Evolutionary conservation across 2,888 invertebrate genomes (phyloP).

Genomic region (Teleiodes luculella): DNA sequence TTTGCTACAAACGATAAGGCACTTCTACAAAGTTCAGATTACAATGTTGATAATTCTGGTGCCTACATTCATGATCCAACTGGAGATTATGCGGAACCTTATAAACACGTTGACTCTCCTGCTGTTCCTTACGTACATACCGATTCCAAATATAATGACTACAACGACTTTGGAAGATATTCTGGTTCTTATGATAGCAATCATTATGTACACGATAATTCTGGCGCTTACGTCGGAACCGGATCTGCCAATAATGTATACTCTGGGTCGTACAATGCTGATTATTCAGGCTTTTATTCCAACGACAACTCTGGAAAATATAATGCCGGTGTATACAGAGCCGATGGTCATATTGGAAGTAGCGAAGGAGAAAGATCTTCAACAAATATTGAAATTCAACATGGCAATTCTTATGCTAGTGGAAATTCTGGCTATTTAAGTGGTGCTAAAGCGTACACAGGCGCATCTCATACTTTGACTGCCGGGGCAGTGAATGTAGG

Average conservation of each 20-base stretch:
- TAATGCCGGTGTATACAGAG: constrained; percentile 50
- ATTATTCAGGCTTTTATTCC: constrained; percentile 45
- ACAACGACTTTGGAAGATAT: constrained; percentile 46
- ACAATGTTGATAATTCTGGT: constrained; percentile 59
- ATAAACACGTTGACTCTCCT: constrained; percentile 58
- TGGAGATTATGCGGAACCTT: constrained; percentile 66
- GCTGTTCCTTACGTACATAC: constrained; percentile 58
- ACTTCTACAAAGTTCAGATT: constrained; percentile 35
- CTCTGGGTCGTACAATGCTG: constrained; percentile 36
- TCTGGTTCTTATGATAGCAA: constrained; percentile 34
- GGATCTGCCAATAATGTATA: constrained; percentile 28
- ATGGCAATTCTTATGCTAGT: constrained; percentile 45
- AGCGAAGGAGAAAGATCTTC: constrained; percentile 27
- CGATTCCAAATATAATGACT: constrained; percentile 44
- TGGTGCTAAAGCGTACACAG: constrained; percentile 52
- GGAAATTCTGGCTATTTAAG: constrained; percentile 53
- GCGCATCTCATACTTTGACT: constrained; percentile 61
- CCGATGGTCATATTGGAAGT: constrained; percentile 48
- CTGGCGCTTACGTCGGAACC: constrained; percentile 41
- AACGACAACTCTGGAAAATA: constrained; percentile 52
- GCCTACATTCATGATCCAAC: constrained; percentile 69
- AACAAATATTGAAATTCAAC: constrained; percentile 25
- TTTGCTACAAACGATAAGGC: constrained; percentile 20
- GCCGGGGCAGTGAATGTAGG: constrained; percentile 72
- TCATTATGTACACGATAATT: constrained; percentile 39